These are phyloP conservation scores for Ornithoptera alexandrae DNA, from an alignment of 2,888 invertebrate species.

Conservation along the genomic window DNA sequence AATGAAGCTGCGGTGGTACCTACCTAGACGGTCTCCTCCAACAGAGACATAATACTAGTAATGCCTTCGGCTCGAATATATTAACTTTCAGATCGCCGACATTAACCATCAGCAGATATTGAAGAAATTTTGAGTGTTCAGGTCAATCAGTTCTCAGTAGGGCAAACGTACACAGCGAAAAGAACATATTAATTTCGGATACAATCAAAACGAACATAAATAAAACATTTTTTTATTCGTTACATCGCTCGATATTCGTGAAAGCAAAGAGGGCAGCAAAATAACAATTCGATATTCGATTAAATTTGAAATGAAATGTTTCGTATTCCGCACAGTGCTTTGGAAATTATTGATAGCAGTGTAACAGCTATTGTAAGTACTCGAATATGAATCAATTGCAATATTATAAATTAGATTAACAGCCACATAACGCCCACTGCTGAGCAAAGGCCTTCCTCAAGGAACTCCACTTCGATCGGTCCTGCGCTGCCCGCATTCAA, in stretches of 20 bases:
- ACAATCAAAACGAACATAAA: slow-evolving; percentile 1
- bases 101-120: too few relatives aligned
- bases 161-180: not conserved
- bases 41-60: too few relatives aligned
- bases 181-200: slow-evolving; percentile 1
- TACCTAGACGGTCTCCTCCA: too few relatives aligned
- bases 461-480: too few relatives aligned
- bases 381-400: slow-evolving; percentile 1
- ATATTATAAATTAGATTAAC: not conserved
- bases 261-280: not conserved
- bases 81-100: too few relatives aligned
- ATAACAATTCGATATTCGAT: slow-evolving; percentile 15
- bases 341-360: slow-evolving; percentile 7
- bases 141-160: not conserved
- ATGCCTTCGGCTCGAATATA: too few relatives aligned
- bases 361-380: slow-evolving; percentile 1
- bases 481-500: too few relatives aligned
- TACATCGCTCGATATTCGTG: slow-evolving; percentile 11
- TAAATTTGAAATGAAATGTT: slow-evolving; percentile 25
- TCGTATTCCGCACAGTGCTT: slow-evolving; percentile 9
- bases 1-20: too few relatives aligned
- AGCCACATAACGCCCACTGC: too few relatives aligned
- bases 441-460: too few relatives aligned
- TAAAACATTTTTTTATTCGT: slow-evolving; percentile 13
- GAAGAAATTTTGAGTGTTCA: not conserved